phyloP scores from a whole-genome alignment of 2,888 invertebrate genomes.

The Steromphala cineraria region DNA sequence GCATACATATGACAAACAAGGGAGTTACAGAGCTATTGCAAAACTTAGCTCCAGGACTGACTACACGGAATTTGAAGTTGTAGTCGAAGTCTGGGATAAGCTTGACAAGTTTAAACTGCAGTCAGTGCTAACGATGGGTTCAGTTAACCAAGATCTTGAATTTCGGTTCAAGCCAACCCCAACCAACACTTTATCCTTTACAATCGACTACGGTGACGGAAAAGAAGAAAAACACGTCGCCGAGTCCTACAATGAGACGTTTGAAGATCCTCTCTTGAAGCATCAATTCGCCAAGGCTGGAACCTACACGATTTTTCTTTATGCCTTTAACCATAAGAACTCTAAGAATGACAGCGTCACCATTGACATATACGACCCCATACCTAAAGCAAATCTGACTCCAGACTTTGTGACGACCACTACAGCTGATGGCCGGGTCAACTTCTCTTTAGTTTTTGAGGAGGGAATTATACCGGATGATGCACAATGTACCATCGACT shows the following conservation, averaged over 20 bases:
- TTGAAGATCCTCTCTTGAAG: not conserved
- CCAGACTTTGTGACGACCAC: not conserved
- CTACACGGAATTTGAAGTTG: not conserved
- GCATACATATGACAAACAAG: not conserved
- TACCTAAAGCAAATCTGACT: not conserved
- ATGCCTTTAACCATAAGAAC: not conserved
- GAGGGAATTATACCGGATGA: not conserved
- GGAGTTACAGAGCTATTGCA: not conserved
- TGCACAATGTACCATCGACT: not conserved
- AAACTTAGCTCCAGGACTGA: not conserved
- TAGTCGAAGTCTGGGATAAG: not conserved
- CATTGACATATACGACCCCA: not conserved
- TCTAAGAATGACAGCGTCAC: not conserved
- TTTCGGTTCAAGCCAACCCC: not conserved
- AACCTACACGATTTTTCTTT: not conserved
- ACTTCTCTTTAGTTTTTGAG: not conserved
- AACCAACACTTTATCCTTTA: not conserved
- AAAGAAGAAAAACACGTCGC: not conserved
- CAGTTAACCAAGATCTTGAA: not conserved
- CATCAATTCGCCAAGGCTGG: not conserved
- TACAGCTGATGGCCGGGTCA: not conserved
- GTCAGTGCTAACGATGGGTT: not conserved
- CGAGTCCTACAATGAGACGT: not conserved
- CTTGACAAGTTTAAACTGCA: not conserved
- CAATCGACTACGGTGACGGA: conserved; percentile 10